Percentiles rank a stretch among this genome's conserved stretches.
Conservation (phyloP, 1,140 invertebrate species). For the Rhagoletis zephyria region DNA sequence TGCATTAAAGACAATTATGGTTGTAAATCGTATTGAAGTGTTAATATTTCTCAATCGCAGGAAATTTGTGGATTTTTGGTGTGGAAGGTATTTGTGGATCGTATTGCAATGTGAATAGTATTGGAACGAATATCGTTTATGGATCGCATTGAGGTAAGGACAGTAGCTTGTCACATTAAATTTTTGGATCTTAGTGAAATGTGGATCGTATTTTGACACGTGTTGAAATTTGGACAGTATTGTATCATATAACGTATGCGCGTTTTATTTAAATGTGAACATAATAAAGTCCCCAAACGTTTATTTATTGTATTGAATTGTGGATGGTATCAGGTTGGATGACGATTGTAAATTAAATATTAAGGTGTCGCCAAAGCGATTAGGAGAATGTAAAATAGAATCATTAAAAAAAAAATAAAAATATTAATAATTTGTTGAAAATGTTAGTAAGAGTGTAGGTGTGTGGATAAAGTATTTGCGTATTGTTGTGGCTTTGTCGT, state of each 20-base stretch:
- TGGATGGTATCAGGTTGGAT: neutral
- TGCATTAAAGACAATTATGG: too few species aligned
- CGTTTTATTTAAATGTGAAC: neutral
- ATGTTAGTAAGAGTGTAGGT: neutral
- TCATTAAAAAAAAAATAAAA: too few species aligned
- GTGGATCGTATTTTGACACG: neutral
- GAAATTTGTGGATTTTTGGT: neutral
- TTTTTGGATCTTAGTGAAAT: neutral
- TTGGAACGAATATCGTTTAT: neutral
- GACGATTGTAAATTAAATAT: neutral
- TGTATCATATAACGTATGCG: too few species aligned
- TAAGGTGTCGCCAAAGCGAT: too few species aligned
- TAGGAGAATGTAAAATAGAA: too few species aligned
- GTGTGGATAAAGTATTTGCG: neutral
- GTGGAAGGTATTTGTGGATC: neutral
- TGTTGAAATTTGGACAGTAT: too few species aligned
- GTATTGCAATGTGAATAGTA: neutral
- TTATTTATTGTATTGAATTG: neutral
- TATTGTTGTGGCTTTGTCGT: neutral
- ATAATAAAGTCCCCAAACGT: neutral
- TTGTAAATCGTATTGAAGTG: too few species aligned
- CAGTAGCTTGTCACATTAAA: neutral
- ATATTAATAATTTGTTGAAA: conserved; percentile 3
- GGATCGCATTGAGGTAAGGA: neutral
- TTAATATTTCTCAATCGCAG: too few species aligned